phyloP scores from a whole-genome alignment of 2,113 vertebrate genomes.

The Genyomyrus donnyi region DNA sequence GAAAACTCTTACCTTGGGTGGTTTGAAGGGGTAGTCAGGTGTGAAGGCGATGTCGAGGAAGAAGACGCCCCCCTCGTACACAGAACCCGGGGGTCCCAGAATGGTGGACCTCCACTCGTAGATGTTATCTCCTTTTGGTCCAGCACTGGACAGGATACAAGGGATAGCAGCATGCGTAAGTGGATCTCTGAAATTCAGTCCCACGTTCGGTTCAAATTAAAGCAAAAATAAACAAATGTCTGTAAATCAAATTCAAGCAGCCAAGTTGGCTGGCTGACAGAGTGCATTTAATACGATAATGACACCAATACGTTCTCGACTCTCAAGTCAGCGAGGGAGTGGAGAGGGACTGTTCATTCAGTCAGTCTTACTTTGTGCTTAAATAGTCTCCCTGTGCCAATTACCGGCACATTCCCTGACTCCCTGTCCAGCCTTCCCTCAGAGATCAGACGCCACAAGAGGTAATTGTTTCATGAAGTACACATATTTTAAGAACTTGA shows the following conservation, averaged over 20 bases:
- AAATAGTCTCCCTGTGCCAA: neutral
- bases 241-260: neutral
- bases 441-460: neutral
- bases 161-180: neutral
- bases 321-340: neutral
- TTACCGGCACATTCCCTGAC: neutral
- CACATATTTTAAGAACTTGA: neutral
- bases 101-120: constrained; percentile 99
- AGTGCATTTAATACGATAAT: constrained; percentile 37
- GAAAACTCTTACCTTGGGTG: constrained; percentile 80
- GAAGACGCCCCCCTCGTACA: constrained; percentile 98
- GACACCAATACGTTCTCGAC: constrained; percentile 12
- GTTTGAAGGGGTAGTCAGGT: constrained; percentile 97
- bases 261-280: constrained; percentile 15
- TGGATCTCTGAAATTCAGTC: neutral
- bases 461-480: neutral
- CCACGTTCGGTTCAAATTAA: neutral
- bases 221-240: neutral
- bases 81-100: constrained; percentile 91
- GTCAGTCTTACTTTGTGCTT: neutral
- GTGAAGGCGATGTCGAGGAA: constrained; percentile 98
- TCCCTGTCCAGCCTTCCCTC: neutral
- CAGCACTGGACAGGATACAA: constrained; percentile 70
- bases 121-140: constrained; percentile 99
- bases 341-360: neutral